A percentile compares a stretch with the other conserved stretches of the same genome.
Evolutionary conservation across 2,113 vertebrate genomes (phyloP).

Genomic region (Mixornis gularis): DNA sequence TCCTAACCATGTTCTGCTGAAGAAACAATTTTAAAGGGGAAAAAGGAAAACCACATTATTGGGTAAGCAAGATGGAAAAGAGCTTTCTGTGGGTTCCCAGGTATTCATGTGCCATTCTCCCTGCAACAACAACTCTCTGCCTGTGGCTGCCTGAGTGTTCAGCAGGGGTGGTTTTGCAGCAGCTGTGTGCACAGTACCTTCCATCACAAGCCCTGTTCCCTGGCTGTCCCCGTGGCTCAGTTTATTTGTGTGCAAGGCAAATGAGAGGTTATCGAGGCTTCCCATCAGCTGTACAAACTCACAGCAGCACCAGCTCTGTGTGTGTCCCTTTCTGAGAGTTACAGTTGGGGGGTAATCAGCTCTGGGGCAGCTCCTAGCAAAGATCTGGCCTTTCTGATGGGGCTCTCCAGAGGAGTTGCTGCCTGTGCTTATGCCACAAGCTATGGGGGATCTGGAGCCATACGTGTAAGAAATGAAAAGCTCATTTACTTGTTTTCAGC

Average conservation of each 20-base stretch:
- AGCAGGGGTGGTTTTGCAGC: neutral
- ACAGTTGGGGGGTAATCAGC: neutral
- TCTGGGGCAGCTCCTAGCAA: neutral
- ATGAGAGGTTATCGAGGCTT: neutral
- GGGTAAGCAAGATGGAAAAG: neutral
- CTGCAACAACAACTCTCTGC: neutral
- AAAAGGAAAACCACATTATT: neutral
- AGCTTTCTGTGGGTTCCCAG: neutral
- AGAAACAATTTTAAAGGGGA: neutral
- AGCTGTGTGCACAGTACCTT: neutral
- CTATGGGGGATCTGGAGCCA: neutral
- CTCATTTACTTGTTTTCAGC: neutral
- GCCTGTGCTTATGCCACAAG: neutral
- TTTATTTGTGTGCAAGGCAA: slow-evolving; percentile 37
- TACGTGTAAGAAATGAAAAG: neutral
- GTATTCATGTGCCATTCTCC: neutral
- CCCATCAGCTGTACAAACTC: slow-evolving; percentile 40
- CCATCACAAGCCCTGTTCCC: neutral
- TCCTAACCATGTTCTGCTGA: neutral
- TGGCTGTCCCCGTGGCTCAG: neutral
- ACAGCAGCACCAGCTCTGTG: neutral
- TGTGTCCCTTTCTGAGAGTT: neutral
- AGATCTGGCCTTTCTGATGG: neutral
- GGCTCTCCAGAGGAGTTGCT: neutral
- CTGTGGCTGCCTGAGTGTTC: neutral